Conservation (phyloP, 2,113 vertebrate species). For the Ophthalmolycus amberensis region DNA sequence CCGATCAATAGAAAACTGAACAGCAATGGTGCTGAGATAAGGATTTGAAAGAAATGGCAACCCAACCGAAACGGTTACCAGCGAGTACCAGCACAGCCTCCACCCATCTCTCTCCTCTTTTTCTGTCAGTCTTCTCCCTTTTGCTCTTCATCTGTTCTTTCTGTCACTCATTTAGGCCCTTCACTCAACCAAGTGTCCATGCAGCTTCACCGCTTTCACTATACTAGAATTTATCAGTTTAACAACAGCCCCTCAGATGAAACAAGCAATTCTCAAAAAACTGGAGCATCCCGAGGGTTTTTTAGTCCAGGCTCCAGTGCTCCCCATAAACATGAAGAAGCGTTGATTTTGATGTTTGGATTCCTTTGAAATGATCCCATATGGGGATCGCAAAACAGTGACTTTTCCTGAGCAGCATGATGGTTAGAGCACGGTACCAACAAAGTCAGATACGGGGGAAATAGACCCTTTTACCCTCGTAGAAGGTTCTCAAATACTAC, state of each 20-base stretch:
- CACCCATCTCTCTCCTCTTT: conserved; percentile 18
- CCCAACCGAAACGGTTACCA: neutral
- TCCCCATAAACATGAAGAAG: conserved; percentile 17
- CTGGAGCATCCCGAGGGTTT: neutral
- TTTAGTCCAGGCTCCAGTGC: neutral
- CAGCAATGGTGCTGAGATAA: conserved; percentile 1
- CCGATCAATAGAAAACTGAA: conserved; percentile 22
- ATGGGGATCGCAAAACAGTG: conserved; percentile 13
- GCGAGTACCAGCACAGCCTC: neutral
- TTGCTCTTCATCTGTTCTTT: neutral
- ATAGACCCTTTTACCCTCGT: neutral
- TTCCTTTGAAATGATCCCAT: conserved; percentile 23
- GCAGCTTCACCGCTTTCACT: neutral
- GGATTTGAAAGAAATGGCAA: neutral
- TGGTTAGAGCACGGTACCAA: neutral
- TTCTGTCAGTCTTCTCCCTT: neutral
- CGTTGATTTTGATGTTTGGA: neutral
- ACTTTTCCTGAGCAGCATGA: neutral
- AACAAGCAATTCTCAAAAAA: neutral
- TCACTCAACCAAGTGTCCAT: neutral
- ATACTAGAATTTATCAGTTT: conserved; percentile 1
- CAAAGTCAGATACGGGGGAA: neutral
- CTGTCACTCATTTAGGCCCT: neutral
- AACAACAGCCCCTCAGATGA: neutral
- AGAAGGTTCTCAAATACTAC: too few relatives aligned